Conservation (phyloP, 2,888 invertebrate species). For the Andrena haemorrhoa region DNA sequence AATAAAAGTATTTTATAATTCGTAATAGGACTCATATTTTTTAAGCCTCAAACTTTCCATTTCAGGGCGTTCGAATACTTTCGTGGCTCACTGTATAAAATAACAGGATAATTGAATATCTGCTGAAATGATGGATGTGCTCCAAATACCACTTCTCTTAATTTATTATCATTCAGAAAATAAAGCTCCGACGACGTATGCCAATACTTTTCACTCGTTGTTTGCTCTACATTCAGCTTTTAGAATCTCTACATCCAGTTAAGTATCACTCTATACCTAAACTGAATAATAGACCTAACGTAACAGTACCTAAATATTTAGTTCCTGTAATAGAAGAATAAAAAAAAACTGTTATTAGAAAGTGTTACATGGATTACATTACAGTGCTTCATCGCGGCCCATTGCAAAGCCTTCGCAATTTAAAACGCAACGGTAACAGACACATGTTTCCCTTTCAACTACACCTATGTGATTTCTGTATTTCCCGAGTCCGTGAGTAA, state of each 20-base stretch:
- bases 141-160: not conserved
- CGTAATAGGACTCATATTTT: too few relatives aligned
- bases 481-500: slow-evolving; percentile 13
- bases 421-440: not conserved
- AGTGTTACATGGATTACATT: not conserved
- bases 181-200: not conserved
- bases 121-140: not conserved
- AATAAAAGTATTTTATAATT: too few relatives aligned
- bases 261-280: not conserved
- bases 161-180: not conserved
- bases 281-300: not conserved
- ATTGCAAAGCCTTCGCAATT: not conserved
- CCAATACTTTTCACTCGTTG: not conserved
- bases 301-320: not conserved
- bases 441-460: not conserved
- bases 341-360: not conserved
- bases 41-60: too few relatives aligned
- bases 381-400: not conserved
- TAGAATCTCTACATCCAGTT: not conserved
- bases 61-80: too few relatives aligned
- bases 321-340: not conserved
- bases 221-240: not conserved
- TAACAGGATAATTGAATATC: not conserved
- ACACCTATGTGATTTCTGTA: not conserved
- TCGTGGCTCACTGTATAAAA: too few relatives aligned